Percentiles rank a stretch among this genome's conserved stretches.
Evolutionary conservation across 2,113 vertebrate species (phyloP).

Genomic region (Catharus fuscescens): DNA sequence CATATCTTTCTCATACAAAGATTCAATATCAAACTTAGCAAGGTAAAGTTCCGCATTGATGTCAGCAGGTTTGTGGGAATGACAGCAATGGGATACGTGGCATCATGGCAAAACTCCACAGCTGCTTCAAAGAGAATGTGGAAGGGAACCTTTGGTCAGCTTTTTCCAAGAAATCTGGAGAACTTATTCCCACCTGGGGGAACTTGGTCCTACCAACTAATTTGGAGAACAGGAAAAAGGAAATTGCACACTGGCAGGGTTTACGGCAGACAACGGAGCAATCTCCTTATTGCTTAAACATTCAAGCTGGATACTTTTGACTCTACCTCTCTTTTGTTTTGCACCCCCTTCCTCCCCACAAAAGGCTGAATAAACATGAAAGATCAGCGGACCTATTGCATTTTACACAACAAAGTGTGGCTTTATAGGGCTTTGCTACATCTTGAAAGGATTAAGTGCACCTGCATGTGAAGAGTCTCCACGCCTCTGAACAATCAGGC

Average conservation of each 20-base stretch:
- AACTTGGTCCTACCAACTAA: slow-evolving; percentile 68
- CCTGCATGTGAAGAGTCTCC: slow-evolving; percentile 64
- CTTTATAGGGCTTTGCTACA: slow-evolving; percentile 69
- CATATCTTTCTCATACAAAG: background rate
- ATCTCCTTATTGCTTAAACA: slow-evolving; percentile 74
- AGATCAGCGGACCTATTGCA: slow-evolving; percentile 19
- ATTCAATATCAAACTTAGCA: background rate
- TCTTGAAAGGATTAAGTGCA: slow-evolving; percentile 78
- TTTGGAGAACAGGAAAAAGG: slow-evolving; percentile 79
- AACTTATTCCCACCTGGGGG: slow-evolving; percentile 61
- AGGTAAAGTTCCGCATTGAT: background rate
- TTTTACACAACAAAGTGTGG: slow-evolving; percentile 40
- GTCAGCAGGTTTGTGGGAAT: background rate
- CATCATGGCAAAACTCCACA: background rate
- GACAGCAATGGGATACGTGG: background rate
- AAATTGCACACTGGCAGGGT: slow-evolving; percentile 71
- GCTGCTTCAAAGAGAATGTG: background rate
- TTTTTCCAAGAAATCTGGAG: slow-evolving; percentile 37
- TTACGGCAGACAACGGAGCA: slow-evolving; percentile 55
- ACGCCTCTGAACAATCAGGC: background rate
- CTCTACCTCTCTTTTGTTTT: slow-evolving; percentile 25
- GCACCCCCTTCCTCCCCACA: background rate
- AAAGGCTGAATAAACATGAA: slow-evolving; percentile 57
- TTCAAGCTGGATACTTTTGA: background rate
- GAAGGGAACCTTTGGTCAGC: background rate